Percentiles rank a stretch among this genome's conserved stretches.
Evolutionary conservation across 2,888 invertebrate genomes (phyloP).

Genomic region (Polydrusus tereticollis): DNA sequence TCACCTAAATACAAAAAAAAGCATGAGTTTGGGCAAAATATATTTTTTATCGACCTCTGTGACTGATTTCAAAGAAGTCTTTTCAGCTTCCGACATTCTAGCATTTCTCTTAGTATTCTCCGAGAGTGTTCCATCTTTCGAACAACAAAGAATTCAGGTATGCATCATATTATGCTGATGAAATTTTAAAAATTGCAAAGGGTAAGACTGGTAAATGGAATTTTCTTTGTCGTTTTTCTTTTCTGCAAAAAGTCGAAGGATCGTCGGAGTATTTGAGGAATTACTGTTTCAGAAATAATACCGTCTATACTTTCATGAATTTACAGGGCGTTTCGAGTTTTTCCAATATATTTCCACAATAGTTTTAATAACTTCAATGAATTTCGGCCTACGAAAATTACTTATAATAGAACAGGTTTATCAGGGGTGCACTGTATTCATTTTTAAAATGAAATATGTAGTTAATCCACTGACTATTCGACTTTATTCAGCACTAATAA

Average conservation of each 20-base stretch:
- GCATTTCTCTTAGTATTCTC: slow-evolving; percentile 12
- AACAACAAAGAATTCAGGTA: slow-evolving; percentile 22
- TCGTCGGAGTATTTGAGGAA: background rate
- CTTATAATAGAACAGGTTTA: too few relatives aligned
- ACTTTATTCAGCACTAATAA: too few relatives aligned
- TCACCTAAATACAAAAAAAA: background rate
- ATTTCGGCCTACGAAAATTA: too few relatives aligned
- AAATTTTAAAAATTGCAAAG: slow-evolving; percentile 19
- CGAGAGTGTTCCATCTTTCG: slow-evolving; percentile 4
- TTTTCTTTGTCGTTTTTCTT: slow-evolving; percentile 9
- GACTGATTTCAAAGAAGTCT: too few relatives aligned
- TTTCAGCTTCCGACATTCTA: background rate
- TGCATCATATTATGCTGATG: slow-evolving; percentile 12
- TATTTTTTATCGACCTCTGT: slow-evolving; percentile 3
- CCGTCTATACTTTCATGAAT: background rate
- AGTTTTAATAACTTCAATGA: too few relatives aligned
- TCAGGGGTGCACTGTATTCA: too few relatives aligned
- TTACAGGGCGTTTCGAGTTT: too few relatives aligned
- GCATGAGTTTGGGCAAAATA: background rate
- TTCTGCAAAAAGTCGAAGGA: background rate
- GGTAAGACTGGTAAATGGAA: slow-evolving; percentile 9
- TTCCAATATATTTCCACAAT: too few relatives aligned
- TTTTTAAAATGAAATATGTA: too few relatives aligned
- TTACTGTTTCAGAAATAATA: slow-evolving; percentile 4
- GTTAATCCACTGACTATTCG: too few relatives aligned